Evolutionary conservation across 1,140 invertebrate species (phyloP), one percentile per base, ranked within the genome.

Genomic region (Grapholita molesta): DNA sequence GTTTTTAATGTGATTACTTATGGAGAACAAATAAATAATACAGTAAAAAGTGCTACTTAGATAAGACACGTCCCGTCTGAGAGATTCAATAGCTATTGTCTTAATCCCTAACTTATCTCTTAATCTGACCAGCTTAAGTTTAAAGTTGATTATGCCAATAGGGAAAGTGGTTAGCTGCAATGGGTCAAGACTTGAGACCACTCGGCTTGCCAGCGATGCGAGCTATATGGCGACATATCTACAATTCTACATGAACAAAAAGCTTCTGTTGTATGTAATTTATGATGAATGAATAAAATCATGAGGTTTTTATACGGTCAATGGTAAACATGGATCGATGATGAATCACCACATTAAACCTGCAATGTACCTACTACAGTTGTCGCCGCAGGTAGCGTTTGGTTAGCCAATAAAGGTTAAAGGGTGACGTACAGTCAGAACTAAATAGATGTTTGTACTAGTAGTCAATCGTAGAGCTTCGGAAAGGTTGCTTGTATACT

Each of bases 41-140:
- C n/a, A n/a, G n/a, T n/a, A n/a, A n/a, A n/a, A n/a, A n/a, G n/a
- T n/a, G n/a, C n/a, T n/a, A n/a, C n/a, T n/a, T n/a, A n/a, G n/a
- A n/a, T n/a, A n/a, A n/a, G n/a, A n/a, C n/a, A n/a, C n/a, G n/a
- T n/a, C 64, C 21, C 7, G 12, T 66, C 64, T 66, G 38, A 18
- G 23, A 23, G 32, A n/a, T 66, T 66, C 0, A 23, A 9, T 32
- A 66, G 32, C 64, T 18, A 32, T 42, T 21, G 21, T 66, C 21
- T 38, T 38, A 66, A 61, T 61, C 55, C 55, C 55, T 61, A 69
- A 74, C 72, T 84, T 81, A 85, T 85, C 78, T 84, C 38, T 69
- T 66, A 67, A 83, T 83, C 82, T 67, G 66, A 71, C 65, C 74
- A 83, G 70, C 73, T 73, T 80, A 81, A 81, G 83, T 72, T 79